Conservation (phyloP, 2,113 vertebrate genomes). For the Zosterops pallidus region DNA sequence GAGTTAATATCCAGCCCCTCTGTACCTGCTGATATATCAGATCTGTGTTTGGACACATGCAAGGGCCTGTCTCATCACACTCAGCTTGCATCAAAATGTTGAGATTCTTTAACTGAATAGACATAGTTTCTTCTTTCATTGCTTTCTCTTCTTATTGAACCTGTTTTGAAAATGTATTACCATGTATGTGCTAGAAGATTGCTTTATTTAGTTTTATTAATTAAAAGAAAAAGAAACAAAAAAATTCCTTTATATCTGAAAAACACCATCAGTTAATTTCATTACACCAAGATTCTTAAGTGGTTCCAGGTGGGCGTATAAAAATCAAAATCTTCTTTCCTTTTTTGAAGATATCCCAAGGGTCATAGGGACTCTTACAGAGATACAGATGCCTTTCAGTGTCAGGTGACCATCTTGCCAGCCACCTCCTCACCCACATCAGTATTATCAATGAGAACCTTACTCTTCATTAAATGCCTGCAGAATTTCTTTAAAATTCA, state of each 20-base stretch:
- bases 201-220: background rate
- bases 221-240: background rate
- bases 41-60: background rate
- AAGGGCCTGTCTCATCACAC: background rate
- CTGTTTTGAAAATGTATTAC: background rate
- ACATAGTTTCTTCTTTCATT: background rate
- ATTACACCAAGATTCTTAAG: background rate
- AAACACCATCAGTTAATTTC: background rate
- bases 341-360: background rate
- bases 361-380: background rate
- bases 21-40: background rate
- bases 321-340: background rate
- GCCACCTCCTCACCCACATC: background rate
- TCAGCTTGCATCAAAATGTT: background rate
- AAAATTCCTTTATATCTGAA: background rate
- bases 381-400: background rate
- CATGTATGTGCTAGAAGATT: background rate
- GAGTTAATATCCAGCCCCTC: background rate
- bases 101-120: background rate
- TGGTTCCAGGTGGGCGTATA: background rate
- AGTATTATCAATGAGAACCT: background rate
- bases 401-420: background rate
- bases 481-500: background rate
- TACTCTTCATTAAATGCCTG: background rate
- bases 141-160: background rate